Conservation (phyloP, 2,113 vertebrate species). For the Hyaena hyaena region DNA sequence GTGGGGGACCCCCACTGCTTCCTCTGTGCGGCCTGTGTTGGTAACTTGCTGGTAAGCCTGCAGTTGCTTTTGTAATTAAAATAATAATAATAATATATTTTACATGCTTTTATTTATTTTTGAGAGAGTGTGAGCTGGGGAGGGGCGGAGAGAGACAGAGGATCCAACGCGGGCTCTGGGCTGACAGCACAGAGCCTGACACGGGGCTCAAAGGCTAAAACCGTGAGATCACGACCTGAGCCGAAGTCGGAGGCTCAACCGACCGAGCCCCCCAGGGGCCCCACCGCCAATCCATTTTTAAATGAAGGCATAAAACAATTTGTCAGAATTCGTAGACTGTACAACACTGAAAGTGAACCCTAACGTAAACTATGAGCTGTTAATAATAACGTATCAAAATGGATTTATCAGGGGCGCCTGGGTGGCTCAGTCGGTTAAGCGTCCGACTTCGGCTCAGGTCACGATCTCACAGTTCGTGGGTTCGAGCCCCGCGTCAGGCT, state of each 20-base stretch:
- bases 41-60: background rate
- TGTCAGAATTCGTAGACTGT: background rate
- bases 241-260: background rate
- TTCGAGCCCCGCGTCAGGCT: too few species aligned
- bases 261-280: background rate
- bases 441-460: too few species aligned
- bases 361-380: too few species aligned
- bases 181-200: accelerated
- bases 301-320: background rate
- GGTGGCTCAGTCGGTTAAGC: too few species aligned
- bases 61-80: background rate
- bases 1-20: background rate
- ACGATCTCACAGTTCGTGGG: too few species aligned
- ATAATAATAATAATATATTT: background rate
- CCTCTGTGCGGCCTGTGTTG: too few species aligned
- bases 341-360: background rate
- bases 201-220: accelerated
- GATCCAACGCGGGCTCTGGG: background rate
- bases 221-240: background rate
- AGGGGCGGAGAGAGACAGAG: background rate
- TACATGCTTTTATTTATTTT: background rate
- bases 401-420: too few species aligned
- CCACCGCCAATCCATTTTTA: background rate
- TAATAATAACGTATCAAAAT: too few species aligned
- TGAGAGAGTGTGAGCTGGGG: background rate